Evolutionary conservation across 2,797 vertebrate species (phyloP).

Genomic region (Sebastes kiyomatsui): DNA sequence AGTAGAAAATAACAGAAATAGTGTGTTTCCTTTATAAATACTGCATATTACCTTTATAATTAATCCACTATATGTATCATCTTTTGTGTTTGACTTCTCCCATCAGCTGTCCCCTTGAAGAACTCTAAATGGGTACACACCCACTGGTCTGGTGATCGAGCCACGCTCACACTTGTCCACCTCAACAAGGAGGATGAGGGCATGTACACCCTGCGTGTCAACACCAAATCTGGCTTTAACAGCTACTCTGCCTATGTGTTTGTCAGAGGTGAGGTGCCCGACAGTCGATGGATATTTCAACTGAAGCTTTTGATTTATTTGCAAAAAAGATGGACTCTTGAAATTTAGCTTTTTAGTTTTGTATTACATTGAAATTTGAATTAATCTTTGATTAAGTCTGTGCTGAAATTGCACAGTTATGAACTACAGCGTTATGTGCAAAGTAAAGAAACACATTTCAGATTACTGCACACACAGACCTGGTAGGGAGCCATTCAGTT

Average conservation of each 20-base stretch:
- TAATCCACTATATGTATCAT: background rate
- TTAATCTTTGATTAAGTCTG: background rate
- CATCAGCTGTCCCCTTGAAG: conserved; percentile 85
- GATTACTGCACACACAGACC: background rate
- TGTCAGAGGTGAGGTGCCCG: conserved; percentile 86
- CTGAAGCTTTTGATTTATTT: background rate
- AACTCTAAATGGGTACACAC: conserved; percentile 92
- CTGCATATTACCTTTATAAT: background rate
- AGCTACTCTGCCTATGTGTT: conserved; percentile 92
- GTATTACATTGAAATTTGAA: background rate
- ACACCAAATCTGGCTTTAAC: conserved; percentile 95
- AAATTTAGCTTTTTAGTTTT: background rate
- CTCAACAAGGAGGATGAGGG: conserved; percentile 99
- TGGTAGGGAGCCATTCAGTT: background rate
- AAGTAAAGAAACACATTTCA: background rate
- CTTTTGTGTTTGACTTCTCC: background rate
- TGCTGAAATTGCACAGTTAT: background rate
- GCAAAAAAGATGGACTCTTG: background rate
- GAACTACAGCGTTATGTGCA: background rate
- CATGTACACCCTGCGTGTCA: conserved; percentile 90
- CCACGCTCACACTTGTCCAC: conserved; percentile 90
- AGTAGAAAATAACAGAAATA: conserved; percentile 23
- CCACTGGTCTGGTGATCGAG: conserved; percentile 93
- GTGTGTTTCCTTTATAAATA: background rate
- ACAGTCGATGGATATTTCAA: too few relatives aligned